phyloP scores from a whole-genome alignment of 2,797 vertebrate species.

The Hylomyscus alleni region DNA sequence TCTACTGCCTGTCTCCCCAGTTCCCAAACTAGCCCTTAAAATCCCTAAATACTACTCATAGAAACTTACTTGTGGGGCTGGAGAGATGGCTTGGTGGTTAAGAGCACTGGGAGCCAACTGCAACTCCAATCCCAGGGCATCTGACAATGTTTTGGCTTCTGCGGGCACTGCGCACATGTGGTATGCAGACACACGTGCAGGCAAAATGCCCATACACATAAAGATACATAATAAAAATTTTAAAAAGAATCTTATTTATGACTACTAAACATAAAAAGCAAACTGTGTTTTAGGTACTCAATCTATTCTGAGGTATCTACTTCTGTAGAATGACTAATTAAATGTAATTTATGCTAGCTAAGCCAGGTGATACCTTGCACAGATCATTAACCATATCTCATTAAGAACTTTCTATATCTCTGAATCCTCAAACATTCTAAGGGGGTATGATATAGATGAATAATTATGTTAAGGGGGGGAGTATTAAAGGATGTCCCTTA shows the following conservation, averaged over 20 bases:
- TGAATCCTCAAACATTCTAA: slow-evolving; percentile 63
- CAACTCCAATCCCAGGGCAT: background rate
- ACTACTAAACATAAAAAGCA: slow-evolving; percentile 49
- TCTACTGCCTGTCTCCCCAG: no score
- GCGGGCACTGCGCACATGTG: background rate
- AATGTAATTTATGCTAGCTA: slow-evolving; percentile 73
- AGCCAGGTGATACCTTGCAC: slow-evolving; percentile 62
- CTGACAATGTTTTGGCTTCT: background rate
- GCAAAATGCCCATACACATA: background rate
- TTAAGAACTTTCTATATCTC: slow-evolving; percentile 74
- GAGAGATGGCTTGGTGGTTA: background rate
- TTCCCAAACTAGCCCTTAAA: background rate
- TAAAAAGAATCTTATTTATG: slow-evolving; percentile 50
- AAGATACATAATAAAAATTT: background rate
- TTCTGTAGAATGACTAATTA: slow-evolving; percentile 76
- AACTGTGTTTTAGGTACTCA: slow-evolving; percentile 62
- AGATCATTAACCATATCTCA: slow-evolving; percentile 71
- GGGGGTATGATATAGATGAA: slow-evolving; percentile 62
- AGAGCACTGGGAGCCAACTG: background rate
- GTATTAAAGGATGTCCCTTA: slow-evolving; percentile 74
- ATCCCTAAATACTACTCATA: slow-evolving; percentile 33
- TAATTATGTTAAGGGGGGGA: slow-evolving; percentile 75
- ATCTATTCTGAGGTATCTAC: slow-evolving; percentile 67
- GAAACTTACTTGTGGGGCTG: slow-evolving; percentile 27
- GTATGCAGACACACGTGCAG: background rate